Base-by-base conservation (phyloP, 1,140 invertebrate genomes). In the Drosophila repletoides region DNA sequence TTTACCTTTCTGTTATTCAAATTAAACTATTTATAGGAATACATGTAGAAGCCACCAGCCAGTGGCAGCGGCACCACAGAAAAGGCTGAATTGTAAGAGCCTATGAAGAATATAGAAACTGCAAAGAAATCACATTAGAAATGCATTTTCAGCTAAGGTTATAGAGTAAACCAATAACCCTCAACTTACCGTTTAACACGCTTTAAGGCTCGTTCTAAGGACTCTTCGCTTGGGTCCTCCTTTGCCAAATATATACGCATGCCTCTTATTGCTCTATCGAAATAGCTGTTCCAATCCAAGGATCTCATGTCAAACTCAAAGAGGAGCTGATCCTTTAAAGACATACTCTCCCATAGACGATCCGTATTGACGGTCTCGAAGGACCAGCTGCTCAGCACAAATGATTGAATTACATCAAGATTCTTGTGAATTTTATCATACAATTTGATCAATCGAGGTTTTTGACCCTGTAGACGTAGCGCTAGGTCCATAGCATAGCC, bases 361-460 rank as follows among this genome's bases (percentile, higher is more conserved):
- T 92, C 88, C 0, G 92, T 90, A 71, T 96, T 96, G 0, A 91
- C 88, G 66, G 93, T 94, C 2, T 91, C 84, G 75, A 96, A 95
- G 22, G 91, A 90, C 94, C 95, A 96, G 59, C 92, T 89, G n/a
- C 92, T 87, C 0, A 91, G 90, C 2, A 93, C 91, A 84, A 96
- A 65, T 96, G 69, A 93, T 95, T 15, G 93, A 91, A 96, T 89
- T 1, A 93, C 92, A 5, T 90, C 89, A 1, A 93, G 91, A 53
- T 95, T 93, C 71, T 93, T 93, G 38, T 94, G 92, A 12, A 96
- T 92, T 83, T 94, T 95, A 3, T 91, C 90, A 74, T 96, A 96
- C 1, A 94, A 92, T 74, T 93, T 92, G 5, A 93, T 90, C 91
- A 96, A 5, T 0, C 43, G 43, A 0, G 80, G 80, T n/a, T 69